Evolutionary conservation across 1,140 invertebrate genomes (phyloP), one percentile per base, ranked within the genome.

Genomic region (Drosophila pruinosa): DNA sequence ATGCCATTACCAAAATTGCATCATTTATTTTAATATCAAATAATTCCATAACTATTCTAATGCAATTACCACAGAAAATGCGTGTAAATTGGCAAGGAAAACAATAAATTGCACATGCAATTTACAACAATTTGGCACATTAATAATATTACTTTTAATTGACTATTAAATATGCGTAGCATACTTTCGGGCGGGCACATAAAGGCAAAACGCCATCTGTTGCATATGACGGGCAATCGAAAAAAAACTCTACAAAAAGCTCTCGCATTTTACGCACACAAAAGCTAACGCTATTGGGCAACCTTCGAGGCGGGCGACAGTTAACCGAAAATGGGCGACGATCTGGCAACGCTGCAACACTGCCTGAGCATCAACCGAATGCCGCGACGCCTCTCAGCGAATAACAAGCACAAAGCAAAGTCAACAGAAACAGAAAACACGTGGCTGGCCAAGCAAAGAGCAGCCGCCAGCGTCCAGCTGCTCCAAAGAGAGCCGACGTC

Each of bases 331-430:
- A 62, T 26, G 38, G 24, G 47, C 39, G 39, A 43, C 54, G 24
- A 34, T 34, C 64, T 68, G 64, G 64, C 64, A 72, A 68, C 48
- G 64, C 70, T 56, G 63, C 21, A 4, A 15, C 5, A 14, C 3
- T 38, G 15, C 17, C 12, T 24, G n/a, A n/a, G n/a, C n/a, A n/a
- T n/a, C n/a, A n/a, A n/a, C 14, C 53, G 3, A 21, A 31, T 50
- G 57, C 57, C 21, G 65, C 63, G 36, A n/a, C n/a, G n/a, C n/a
- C 74, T 45, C 54, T 56, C 71, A 75, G 54, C 74, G 82, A 88
- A 85, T 64, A 78, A 82, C 82, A 85, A 82, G 53, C 48, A 38
- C 47, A 78, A 86, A 65, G 70, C 71, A 81, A 64, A 86, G 64
- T 22, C 50, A 67, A 68, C 74, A 68, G 19, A 61, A 86, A 34